These are phyloP conservation scores for Xiphophorus maculatus DNA, from an alignment of 2,113 vertebrate genomes.

Conservation along the genomic window DNA sequence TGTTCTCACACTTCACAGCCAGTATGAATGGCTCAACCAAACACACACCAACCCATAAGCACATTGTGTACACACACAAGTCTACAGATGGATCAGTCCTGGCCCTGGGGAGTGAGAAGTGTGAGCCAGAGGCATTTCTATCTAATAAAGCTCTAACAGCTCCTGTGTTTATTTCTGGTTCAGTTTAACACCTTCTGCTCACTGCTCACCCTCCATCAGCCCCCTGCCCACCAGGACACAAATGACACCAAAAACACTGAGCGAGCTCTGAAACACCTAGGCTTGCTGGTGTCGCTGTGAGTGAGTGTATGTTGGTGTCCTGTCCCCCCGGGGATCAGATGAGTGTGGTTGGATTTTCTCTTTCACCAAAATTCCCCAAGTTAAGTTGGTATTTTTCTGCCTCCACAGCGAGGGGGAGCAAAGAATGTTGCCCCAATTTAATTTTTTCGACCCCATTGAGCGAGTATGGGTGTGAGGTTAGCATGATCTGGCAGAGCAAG, in stretches of 20 bases:
- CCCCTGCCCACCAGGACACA: constrained; percentile 12
- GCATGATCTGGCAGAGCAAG: background rate
- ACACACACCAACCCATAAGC: background rate
- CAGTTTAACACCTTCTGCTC: constrained; percentile 53
- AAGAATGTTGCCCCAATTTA: background rate
- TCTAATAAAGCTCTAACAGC: constrained; percentile 54
- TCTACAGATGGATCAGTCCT: constrained; percentile 16
- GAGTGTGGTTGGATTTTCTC: constrained; percentile 2
- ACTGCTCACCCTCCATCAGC: constrained; percentile 21
- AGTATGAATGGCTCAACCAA: constrained; percentile 1
- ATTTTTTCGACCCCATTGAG: background rate
- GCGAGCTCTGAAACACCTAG: constrained; percentile 29
- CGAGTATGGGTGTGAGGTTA: background rate
- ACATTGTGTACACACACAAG: constrained; percentile 7
- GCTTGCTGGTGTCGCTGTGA: constrained; percentile 5
- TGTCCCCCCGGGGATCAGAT: constrained; percentile 2
- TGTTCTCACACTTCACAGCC: constrained; percentile 40
- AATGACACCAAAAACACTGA: constrained; percentile 39
- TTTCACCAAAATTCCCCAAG: constrained; percentile 11
- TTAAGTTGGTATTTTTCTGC: constrained; percentile 17
- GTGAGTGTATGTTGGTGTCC: constrained; percentile 6
- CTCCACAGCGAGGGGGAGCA: constrained; percentile 24
- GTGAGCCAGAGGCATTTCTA: constrained; percentile 49
- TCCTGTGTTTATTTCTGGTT: constrained; percentile 59
- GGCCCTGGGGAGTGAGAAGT: constrained; percentile 36